Percentiles rank a stretch among this genome's conserved stretches.
Evolutionary conservation across 2,113 vertebrate species (phyloP).

Genomic region (Orientallactaga bullata): DNA sequence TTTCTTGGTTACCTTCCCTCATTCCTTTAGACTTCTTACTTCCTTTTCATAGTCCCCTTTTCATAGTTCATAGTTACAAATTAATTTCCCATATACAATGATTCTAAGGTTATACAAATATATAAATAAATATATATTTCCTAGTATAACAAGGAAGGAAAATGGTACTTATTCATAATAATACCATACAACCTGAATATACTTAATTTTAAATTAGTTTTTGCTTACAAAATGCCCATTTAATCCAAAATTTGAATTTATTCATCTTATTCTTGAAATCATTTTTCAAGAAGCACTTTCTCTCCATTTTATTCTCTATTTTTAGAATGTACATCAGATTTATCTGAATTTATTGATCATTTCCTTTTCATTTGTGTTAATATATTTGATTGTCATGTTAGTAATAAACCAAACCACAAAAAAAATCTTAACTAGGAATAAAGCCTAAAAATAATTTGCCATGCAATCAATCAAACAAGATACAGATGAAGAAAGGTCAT

Average conservation of each 20-base stretch:
- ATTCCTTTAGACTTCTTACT: not conserved
- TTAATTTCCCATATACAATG: not conserved
- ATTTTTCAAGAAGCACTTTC: not conserved
- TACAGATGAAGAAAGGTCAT: not conserved
- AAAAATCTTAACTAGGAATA: constrained; percentile 36
- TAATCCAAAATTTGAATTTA: no score
- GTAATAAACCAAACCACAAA: not conserved
- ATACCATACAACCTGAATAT: not conserved
- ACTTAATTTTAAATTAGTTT: not conserved
- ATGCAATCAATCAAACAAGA: not conserved
- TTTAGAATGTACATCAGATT: not conserved
- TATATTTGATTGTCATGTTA: not conserved
- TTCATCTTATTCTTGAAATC: no score
- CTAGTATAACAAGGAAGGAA: not conserved
- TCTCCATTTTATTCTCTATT: not conserved
- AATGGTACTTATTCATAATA: not conserved
- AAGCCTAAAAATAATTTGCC: not conserved
- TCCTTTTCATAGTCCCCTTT: no score
- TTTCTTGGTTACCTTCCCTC: no score
- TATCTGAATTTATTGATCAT: not conserved
- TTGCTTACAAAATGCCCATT: not conserved
- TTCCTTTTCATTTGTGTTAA: not conserved
- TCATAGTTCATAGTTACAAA: no score
- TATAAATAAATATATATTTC: not conserved
- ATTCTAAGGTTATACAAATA: not conserved